A percentile compares a stretch with the other conserved stretches of the same genome.
Evolutionary conservation across 2,797 vertebrate genomes (phyloP).

Genomic region (Monodelphis domestica): DNA sequence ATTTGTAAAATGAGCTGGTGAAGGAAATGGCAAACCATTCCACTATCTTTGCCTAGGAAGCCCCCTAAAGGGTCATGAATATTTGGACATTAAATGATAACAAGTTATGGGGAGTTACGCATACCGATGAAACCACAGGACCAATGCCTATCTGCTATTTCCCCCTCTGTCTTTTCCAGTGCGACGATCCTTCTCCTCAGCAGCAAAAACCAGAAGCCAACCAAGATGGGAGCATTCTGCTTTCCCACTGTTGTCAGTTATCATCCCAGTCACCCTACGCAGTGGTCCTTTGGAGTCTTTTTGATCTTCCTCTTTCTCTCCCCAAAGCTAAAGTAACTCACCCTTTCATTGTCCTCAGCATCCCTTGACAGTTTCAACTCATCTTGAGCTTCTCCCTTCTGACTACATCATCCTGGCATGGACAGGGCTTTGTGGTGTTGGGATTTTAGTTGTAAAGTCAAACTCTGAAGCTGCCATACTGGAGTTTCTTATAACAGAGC

Average conservation of each 20-base stretch:
- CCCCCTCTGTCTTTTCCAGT: not conserved
- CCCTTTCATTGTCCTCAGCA: not conserved
- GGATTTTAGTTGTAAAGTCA: constrained; percentile 46
- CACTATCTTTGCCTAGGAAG: no score
- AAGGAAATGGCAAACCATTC: no score
- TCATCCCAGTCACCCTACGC: not conserved
- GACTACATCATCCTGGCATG: constrained; percentile 31
- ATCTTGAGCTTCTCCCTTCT: not conserved
- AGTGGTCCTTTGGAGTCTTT: not conserved
- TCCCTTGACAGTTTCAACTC: not conserved
- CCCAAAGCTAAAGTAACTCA: not conserved
- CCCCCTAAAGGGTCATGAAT: no score
- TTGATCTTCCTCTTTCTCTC: not conserved
- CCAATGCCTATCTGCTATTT: not conserved
- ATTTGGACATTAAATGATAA: no score
- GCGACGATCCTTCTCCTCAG: not conserved
- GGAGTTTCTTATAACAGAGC: not conserved
- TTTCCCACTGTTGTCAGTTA: not conserved
- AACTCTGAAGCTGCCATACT: not conserved
- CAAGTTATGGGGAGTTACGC: not conserved
- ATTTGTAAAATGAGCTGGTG: no score
- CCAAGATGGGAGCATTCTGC: not conserved
- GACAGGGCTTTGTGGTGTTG: constrained; percentile 41
- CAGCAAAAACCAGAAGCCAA: not conserved
- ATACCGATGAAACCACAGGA: not conserved